A percentile compares a stretch with the other conserved stretches of the same genome.
Conservation (phyloP, 2,113 vertebrate genomes). For the Charadrius vociferus region DNA sequence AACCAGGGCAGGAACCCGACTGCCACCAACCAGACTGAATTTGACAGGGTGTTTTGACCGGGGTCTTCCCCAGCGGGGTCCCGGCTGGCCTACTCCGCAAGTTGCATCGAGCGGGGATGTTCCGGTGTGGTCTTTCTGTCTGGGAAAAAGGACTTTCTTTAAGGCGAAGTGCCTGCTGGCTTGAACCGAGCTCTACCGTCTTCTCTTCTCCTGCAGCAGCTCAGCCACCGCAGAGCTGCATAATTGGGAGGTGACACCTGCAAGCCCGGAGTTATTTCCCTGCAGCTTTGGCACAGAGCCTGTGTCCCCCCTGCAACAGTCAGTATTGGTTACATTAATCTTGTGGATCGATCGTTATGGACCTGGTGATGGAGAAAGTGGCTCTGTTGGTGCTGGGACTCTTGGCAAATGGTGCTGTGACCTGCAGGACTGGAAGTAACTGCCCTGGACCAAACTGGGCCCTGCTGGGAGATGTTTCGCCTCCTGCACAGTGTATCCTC, state of each 20-base stretch:
- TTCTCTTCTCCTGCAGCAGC: neutral
- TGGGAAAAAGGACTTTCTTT: neutral
- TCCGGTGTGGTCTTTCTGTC: neutral
- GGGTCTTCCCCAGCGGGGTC: neutral
- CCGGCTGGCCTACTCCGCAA: neutral
- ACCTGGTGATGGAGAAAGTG: neutral
- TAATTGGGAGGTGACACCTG: neutral
- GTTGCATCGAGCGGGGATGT: conserved; percentile 56
- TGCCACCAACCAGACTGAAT: conserved; percentile 94
- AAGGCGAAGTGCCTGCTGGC: neutral
- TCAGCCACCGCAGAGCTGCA: accelerated
- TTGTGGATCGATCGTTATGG: neutral
- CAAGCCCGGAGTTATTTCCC: accelerated
- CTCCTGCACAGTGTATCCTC: neutral
- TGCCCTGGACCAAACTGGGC: neutral
- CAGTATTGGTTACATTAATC: neutral
- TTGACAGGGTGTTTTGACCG: conserved; percentile 91
- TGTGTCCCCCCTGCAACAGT: neutral
- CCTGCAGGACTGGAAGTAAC: neutral
- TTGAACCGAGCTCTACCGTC: neutral
- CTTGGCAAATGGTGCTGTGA: neutral
- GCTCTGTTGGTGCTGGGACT: neutral
- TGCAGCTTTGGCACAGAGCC: neutral
- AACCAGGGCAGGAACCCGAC: conserved; percentile 94
- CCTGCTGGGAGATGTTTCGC: neutral